phyloP scores from a whole-genome alignment of 2,797 vertebrate genomes.

The Megaceryle alcyon region DNA sequence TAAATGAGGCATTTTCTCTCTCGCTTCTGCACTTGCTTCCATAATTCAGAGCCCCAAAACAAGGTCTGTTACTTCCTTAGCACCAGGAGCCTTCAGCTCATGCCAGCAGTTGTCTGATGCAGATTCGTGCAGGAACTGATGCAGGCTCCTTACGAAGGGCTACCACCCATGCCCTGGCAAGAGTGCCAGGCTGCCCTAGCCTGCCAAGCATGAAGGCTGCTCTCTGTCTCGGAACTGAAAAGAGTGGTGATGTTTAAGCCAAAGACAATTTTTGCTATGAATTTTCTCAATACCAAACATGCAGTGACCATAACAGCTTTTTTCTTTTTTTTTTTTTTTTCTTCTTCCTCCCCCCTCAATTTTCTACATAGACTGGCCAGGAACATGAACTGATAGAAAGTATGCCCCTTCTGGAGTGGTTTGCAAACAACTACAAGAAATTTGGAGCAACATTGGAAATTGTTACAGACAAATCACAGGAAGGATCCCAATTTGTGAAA shows the following conservation, averaged over 20 bases:
- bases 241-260: neutral
- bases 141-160: neutral
- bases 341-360: neutral
- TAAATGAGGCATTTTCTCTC: neutral
- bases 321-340: neutral
- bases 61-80: neutral
- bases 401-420: constrained; percentile 99
- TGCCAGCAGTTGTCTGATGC: neutral
- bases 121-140: neutral
- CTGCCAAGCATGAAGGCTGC: neutral
- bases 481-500: constrained; percentile 99
- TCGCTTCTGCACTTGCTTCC: neutral
- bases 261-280: neutral
- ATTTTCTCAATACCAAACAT: neutral
- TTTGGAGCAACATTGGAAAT: constrained; percentile 99
- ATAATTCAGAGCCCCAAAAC: neutral
- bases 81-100: neutral
- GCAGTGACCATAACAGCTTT: neutral
- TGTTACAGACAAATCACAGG: constrained; percentile 99
- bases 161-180: neutral
- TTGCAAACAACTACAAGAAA: constrained; percentile 99
- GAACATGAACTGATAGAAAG: constrained; percentile 98
- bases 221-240: neutral
- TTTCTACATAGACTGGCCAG: constrained; percentile 88
- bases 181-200: neutral